Conservation (phyloP, 2,797 vertebrate genomes). For the Galago senegalensis region DNA sequence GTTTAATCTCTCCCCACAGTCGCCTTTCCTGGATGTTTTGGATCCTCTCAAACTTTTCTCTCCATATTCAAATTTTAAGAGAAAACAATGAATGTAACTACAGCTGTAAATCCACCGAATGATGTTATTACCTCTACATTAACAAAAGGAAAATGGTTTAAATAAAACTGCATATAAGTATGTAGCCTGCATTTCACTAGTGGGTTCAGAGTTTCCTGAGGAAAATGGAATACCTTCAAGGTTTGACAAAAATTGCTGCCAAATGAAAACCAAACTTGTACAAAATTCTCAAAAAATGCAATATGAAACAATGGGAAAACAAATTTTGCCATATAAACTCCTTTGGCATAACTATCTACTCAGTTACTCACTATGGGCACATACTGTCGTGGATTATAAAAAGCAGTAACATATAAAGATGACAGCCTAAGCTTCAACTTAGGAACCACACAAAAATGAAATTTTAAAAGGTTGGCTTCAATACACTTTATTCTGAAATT, state of each 20-base stretch:
- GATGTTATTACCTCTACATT: background rate
- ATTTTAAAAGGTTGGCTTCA: background rate
- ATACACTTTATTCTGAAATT: background rate
- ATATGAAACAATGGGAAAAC: conserved; percentile 25
- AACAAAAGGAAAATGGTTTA: background rate
- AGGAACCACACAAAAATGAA: conserved; percentile 12
- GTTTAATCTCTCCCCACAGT: background rate
- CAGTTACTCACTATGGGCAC: background rate
- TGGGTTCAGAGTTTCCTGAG: background rate
- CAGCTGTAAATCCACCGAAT: background rate
- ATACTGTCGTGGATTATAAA: background rate
- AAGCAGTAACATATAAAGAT: conserved; percentile 10
- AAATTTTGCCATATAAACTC: background rate
- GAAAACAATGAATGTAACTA: conserved; percentile 27
- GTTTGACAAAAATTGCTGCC: background rate
- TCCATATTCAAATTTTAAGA: conserved; percentile 5
- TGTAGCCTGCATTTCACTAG: background rate
- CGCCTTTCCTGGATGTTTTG: background rate
- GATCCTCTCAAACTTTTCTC: conserved; percentile 8
- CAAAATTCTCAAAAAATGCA: conserved; percentile 7
- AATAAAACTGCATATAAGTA: conserved; percentile 3
- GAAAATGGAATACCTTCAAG: background rate
- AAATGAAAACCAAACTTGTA: conserved; percentile 38
- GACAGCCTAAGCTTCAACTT: background rate
- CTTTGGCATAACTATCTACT: background rate